Conservation (phyloP, 2,888 invertebrate species). For the Athetis lepigone region DNA sequence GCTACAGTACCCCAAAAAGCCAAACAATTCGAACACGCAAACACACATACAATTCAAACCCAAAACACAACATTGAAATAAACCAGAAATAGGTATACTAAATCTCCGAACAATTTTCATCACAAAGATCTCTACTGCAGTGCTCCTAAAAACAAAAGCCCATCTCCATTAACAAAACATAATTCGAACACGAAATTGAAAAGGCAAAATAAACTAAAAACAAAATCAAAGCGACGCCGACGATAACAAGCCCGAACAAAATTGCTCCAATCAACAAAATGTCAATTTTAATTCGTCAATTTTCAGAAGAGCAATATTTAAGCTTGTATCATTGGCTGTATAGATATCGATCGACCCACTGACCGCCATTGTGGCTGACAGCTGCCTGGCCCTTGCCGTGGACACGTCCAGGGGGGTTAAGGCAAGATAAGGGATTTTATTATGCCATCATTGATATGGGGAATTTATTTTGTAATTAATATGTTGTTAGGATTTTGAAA, state of each 20-base stretch:
- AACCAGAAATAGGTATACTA: too few relatives aligned
- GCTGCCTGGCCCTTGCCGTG: constrained; percentile 6
- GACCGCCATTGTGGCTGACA: constrained; percentile 48
- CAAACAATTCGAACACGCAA: too few relatives aligned
- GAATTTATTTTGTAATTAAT: too few relatives aligned
- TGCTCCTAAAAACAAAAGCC: too few relatives aligned
- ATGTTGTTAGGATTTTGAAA: not conserved
- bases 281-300: constrained; percentile 17
- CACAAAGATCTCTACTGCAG: too few relatives aligned
- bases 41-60: too few relatives aligned
- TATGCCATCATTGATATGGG: not conserved
- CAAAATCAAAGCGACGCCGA: not conserved
- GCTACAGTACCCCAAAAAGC: too few relatives aligned
- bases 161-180: too few relatives aligned
- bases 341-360: constrained; percentile 59
- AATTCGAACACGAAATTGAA: not conserved
- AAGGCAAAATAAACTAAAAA: not conserved
- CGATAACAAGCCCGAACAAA: not conserved
- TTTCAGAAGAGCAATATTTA: constrained; percentile 15
- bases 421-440: constrained; percentile 10
- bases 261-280: not conserved
- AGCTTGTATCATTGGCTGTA: constrained; percentile 31
- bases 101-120: too few relatives aligned
- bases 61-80: too few relatives aligned
- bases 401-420: constrained; percentile 8